Evolutionary conservation across 2,113 vertebrate species (phyloP).

Genomic region (Eublepharis macularius): DNA sequence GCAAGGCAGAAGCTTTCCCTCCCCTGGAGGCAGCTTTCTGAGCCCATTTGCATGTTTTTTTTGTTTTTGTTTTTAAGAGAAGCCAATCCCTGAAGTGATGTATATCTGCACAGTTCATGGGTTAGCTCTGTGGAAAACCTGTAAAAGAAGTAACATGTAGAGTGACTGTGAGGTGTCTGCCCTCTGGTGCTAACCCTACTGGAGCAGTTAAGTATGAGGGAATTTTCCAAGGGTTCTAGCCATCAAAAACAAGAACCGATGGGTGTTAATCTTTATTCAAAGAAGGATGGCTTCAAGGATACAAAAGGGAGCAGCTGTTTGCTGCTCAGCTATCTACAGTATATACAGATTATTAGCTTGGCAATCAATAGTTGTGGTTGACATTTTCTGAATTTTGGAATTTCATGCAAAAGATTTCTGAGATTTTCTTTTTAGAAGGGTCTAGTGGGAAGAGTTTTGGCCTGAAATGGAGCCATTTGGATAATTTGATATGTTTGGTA

Average conservation of each 20-base stretch:
- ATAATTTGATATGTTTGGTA: not conserved
- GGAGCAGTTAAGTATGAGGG: not conserved
- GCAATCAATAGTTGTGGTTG: not conserved
- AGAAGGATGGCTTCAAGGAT: not conserved
- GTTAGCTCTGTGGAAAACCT: too few relatives aligned
- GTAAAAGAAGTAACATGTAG: too few relatives aligned
- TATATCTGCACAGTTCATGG: too few relatives aligned
- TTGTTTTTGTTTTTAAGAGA: too few relatives aligned
- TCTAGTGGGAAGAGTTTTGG: not conserved
- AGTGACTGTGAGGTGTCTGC: not conserved
- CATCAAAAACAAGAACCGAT: not conserved
- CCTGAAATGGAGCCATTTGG: not conserved
- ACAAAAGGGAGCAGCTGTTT: not conserved
- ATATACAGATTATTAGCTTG: not conserved
- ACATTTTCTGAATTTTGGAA: too few relatives aligned
- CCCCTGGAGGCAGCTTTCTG: too few relatives aligned
- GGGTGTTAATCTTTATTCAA: constrained; percentile 10
- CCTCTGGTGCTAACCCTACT: not conserved
- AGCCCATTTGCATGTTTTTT: too few relatives aligned
- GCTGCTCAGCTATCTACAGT: not conserved
- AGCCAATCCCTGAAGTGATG: too few relatives aligned
- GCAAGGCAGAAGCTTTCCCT: too few relatives aligned
- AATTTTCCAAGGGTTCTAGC: not conserved
- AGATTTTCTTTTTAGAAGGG: not conserved
- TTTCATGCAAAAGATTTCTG: not conserved